Percentiles rank a stretch among this genome's conserved stretches.
phyloP scores from a whole-genome alignment of 1,140 invertebrate genomes.

The Apis dorsata region DNA sequence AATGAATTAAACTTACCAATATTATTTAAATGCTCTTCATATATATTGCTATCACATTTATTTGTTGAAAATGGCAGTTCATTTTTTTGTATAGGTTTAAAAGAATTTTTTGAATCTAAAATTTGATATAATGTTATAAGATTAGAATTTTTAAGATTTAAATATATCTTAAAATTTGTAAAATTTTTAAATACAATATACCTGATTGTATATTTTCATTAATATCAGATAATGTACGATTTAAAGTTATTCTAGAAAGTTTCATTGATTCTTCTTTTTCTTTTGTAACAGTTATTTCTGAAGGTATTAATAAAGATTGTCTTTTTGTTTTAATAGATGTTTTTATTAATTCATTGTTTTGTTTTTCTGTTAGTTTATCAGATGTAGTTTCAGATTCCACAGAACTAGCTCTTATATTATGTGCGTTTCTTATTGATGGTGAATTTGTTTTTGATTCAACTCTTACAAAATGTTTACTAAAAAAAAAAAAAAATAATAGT shows the following conservation, averaged over 20 bases:
- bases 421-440: slow-evolving; percentile 52
- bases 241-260: slow-evolving; percentile 34
- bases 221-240: slow-evolving; percentile 34
- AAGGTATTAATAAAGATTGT: slow-evolving; percentile 53
- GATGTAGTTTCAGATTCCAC: slow-evolving; percentile 55
- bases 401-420: slow-evolving; percentile 69
- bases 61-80: slow-evolving; percentile 4
- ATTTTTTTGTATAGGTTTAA: not conserved
- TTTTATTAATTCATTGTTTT: not conserved
- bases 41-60: slow-evolving; percentile 8
- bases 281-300: slow-evolving; percentile 56
- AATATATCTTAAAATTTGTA: not conserved
- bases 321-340: slow-evolving; percentile 58
- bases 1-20: slow-evolving; percentile 44
- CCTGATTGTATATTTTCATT: slow-evolving; percentile 44
- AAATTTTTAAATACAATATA: slow-evolving; percentile 2
- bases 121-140: not conserved
- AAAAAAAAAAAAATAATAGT: slow-evolving; percentile 2
- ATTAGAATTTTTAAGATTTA: not conserved
- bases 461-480: slow-evolving; percentile 56
- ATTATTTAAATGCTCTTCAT: slow-evolving; percentile 36
- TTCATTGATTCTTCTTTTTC: slow-evolving; percentile 54
- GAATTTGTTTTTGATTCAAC: slow-evolving; percentile 70
- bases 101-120: not conserved
- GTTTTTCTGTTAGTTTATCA: slow-evolving; percentile 7